Conservation (phyloP, 2,113 vertebrate genomes). For the Beaufortia kweichowensis region DNA sequence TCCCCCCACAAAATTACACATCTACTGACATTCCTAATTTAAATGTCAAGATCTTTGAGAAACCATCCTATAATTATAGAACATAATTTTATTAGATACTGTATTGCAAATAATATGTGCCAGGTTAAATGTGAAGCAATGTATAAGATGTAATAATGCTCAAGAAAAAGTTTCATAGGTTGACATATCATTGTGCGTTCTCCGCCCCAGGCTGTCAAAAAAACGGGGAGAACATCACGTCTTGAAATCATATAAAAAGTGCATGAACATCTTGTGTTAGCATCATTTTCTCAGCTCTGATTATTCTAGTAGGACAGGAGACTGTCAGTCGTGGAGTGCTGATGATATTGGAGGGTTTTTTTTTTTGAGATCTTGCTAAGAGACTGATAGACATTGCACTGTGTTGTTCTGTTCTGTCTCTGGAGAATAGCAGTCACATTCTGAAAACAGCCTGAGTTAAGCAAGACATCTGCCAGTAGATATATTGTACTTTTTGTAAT, state of each 20-base stretch:
- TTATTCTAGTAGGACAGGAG: constrained; percentile 39
- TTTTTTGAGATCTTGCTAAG: constrained; percentile 20
- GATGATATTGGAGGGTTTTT: not conserved
- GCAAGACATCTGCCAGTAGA: constrained; percentile 32
- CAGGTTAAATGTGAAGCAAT: too few species aligned
- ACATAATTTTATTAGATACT: too few species aligned
- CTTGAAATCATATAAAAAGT: constrained; percentile 17
- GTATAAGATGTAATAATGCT: too few species aligned
- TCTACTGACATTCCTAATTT: too few species aligned
- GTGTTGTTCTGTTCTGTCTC: constrained; percentile 31
- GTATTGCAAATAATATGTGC: too few species aligned
- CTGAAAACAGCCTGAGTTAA: constrained; percentile 17
- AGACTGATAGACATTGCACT: constrained; percentile 33
- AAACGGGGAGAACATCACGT: not conserved
- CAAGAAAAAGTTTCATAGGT: too few species aligned
- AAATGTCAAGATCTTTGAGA: too few species aligned
- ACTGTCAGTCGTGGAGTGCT: constrained; percentile 35
- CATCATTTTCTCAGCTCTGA: constrained; percentile 25
- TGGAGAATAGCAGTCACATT: constrained; percentile 36
- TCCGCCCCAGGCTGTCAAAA: not conserved
- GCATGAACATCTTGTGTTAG: constrained; percentile 10
- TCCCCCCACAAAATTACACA: too few species aligned
- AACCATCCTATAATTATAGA: too few species aligned
- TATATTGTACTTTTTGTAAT: constrained; percentile 4
- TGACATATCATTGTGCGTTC: not conserved